A percentile compares a stretch with the other conserved stretches of the same genome.
Evolutionary conservation across 35 echinoderm and acorn worm species (phyloP).

Genomic region (Apostichopus californicus): DNA sequence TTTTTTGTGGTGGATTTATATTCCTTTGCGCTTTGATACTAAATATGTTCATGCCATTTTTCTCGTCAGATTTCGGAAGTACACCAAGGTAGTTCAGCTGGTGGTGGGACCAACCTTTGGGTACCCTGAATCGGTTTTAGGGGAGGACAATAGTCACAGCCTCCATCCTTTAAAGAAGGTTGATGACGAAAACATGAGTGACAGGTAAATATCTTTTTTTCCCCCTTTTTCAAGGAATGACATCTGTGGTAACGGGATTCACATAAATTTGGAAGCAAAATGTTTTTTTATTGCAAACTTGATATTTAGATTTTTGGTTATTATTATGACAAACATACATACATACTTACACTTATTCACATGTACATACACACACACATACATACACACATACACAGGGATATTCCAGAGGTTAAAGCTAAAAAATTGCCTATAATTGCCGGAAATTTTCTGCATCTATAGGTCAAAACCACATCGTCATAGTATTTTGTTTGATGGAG

Average conservation of each 20-base stretch:
- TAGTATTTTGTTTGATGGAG: no score
- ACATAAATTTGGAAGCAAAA: not conserved
- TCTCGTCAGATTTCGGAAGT: conserved; percentile 7
- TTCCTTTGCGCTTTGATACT: not conserved
- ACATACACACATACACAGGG: no score
- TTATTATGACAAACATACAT: no score
- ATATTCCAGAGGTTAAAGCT: no score
- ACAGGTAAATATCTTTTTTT: not conserved
- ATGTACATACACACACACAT: no score
- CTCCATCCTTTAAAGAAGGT: not conserved
- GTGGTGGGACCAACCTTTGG: conserved; percentile 16
- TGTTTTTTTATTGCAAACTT: no score
- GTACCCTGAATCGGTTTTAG: not conserved
- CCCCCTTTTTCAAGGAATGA: not conserved
- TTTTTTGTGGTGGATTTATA: no score
- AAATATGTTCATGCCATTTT: not conserved
- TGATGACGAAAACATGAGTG: not conserved
- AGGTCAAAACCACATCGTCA: no score
- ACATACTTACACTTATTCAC: no score
- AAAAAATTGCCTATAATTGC: no score
- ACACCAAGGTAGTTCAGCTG: conserved; percentile 17
- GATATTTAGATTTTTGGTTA: no score
- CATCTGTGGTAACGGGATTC: not conserved
- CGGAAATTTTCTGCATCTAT: no score
- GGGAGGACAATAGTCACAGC: not conserved